Conservation (phyloP, 2,888 invertebrate genomes). For the Clusia tigrina region DNA sequence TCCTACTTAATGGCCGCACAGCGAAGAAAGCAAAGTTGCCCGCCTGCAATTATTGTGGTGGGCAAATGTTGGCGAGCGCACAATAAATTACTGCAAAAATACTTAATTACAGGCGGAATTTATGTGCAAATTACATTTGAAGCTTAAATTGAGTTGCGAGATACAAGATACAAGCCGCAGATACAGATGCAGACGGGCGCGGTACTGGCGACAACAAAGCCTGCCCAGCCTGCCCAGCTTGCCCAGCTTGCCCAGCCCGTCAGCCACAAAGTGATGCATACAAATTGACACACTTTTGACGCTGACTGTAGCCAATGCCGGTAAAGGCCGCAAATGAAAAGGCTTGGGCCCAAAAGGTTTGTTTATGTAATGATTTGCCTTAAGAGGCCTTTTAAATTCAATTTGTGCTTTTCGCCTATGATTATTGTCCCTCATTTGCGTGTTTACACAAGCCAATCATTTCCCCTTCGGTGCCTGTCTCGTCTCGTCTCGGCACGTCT, state of each 20-base stretch:
- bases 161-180: conserved; percentile 9
- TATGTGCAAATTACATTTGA: conserved; percentile 22
- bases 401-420: too few relatives aligned
- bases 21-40: conserved; percentile 28
- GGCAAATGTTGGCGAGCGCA: background rate
- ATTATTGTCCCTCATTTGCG: too few relatives aligned
- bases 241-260: background rate
- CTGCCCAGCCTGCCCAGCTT: background rate
- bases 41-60: conserved; percentile 27
- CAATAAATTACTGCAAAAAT: conserved; percentile 17
- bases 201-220: too few relatives aligned
- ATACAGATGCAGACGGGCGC: too few relatives aligned
- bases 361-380: too few relatives aligned
- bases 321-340: background rate
- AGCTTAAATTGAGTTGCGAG: conserved; percentile 3
- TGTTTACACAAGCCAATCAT: too few relatives aligned
- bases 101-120: conserved; percentile 17
- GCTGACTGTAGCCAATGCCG: too few relatives aligned
- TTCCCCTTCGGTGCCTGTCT: too few relatives aligned
- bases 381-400: too few relatives aligned
- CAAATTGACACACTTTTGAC: conserved; percentile 28
- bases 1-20: too few relatives aligned
- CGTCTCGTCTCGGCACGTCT: too few relatives aligned
- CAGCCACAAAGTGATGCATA: conserved; percentile 12
- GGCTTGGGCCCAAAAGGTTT: too few relatives aligned